phyloP scores from a whole-genome alignment of 2,888 invertebrate species.

The Drosophila paramelanica region DNA sequence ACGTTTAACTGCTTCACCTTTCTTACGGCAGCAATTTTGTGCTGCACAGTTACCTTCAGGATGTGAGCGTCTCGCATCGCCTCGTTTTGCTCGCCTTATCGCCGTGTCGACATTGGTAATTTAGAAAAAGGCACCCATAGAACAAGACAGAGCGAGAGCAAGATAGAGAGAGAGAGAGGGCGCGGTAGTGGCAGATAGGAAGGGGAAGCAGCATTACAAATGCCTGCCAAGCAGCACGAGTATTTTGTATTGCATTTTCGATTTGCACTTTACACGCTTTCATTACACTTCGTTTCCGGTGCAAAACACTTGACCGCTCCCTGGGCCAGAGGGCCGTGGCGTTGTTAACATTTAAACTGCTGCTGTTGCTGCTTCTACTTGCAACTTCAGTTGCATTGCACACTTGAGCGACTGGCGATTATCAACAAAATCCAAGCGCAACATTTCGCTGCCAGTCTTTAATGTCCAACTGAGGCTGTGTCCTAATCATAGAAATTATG shows the following conservation, averaged over 20 bases:
- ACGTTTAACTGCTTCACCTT: constrained; percentile 43
- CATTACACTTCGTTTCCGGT: constrained; percentile 79
- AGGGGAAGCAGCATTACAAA: constrained; percentile 50
- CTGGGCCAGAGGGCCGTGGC: constrained; percentile 32
- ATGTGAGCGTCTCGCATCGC: constrained; percentile 50
- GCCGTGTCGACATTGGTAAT: constrained; percentile 72
- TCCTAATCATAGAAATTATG: constrained; percentile 68
- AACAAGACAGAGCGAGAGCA: constrained; percentile 1
- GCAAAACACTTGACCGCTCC: constrained; percentile 61
- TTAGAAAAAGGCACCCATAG: constrained; percentile 44
- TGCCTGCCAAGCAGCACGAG: constrained; percentile 50
- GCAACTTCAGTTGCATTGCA: constrained; percentile 55
- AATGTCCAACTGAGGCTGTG: constrained; percentile 43
- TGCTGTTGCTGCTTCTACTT: constrained; percentile 39
- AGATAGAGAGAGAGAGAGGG: constrained; percentile 1
- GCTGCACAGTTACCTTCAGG: constrained; percentile 53
- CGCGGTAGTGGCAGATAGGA: neutral
- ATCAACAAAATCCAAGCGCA: constrained; percentile 58
- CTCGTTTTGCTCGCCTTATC: constrained; percentile 57
- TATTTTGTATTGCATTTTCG: constrained; percentile 76
- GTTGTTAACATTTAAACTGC: constrained; percentile 70
- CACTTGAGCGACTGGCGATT: constrained; percentile 67
- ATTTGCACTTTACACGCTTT: constrained; percentile 79
- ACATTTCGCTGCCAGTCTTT: constrained; percentile 36
- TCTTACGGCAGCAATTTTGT: constrained; percentile 32